A percentile compares a stretch with the other conserved stretches of the same genome.
Evolutionary conservation across 2,888 invertebrate genomes (phyloP).

Genomic region (Xanthia togata): DNA sequence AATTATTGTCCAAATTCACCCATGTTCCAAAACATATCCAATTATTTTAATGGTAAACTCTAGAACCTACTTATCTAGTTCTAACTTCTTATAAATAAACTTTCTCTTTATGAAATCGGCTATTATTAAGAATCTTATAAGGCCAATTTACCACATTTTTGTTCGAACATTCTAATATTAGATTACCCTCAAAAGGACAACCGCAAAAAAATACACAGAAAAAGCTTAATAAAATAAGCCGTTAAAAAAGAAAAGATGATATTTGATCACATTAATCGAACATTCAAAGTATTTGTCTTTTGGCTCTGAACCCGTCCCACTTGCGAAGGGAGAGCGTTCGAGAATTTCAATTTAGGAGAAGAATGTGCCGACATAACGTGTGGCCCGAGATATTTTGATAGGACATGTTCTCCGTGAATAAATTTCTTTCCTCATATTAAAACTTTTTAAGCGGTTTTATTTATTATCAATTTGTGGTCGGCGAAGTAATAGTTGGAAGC

Average conservation of each 20-base stretch:
- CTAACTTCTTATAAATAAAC: not conserved
- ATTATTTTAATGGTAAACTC: not conserved
- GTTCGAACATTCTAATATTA: conserved; percentile 28
- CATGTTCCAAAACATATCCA: not conserved
- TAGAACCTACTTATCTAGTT: not conserved
- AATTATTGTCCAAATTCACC: not conserved
- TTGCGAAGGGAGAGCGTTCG: conserved; percentile 87
- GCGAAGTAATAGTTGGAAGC: conserved; percentile 44
- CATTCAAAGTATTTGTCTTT: conserved; percentile 89
- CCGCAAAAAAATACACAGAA: conserved; percentile 45
- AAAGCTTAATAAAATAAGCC: conserved; percentile 57
- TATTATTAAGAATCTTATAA: conserved; percentile 24
- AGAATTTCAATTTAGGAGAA: conserved; percentile 91
- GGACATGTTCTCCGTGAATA: conserved; percentile 90
- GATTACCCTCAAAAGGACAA: conserved; percentile 33
- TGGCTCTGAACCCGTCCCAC: conserved; percentile 87
- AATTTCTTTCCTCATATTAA: conserved; percentile 89
- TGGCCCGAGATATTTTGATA: conserved; percentile 91
- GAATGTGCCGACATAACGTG: conserved; percentile 91
- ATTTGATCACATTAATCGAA: conserved; percentile 88
- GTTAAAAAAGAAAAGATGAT: conserved; percentile 78
- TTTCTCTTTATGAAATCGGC: not conserved
- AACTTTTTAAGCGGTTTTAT: conserved; percentile 87
- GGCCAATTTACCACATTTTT: conserved; percentile 34
- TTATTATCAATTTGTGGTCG: conserved; percentile 76